Evolutionary conservation across 2,113 vertebrate genomes (phyloP).

Genomic region (Dunckerocampus dactyliophorus): DNA sequence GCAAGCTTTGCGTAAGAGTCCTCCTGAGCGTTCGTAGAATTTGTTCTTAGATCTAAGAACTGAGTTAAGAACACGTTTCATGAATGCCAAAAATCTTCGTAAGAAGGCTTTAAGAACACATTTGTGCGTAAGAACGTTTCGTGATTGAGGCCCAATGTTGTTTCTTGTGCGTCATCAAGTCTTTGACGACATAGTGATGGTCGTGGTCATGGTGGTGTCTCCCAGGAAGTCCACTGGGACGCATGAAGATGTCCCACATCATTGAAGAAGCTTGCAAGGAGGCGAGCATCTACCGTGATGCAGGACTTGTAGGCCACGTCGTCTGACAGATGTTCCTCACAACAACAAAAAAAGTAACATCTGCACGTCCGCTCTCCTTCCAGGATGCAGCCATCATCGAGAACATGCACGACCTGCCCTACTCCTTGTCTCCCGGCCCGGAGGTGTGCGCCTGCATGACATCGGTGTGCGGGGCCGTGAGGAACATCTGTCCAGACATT

Average conservation of each 20-base stretch:
- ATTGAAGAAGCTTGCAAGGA: slow-evolving; percentile 76
- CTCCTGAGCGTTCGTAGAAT: too few species aligned
- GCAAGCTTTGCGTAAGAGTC: too few species aligned
- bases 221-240: slow-evolving; percentile 75
- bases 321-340: too few species aligned
- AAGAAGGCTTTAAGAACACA: too few species aligned
- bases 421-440: slow-evolving; percentile 70
- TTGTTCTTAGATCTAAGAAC: too few species aligned
- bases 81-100: too few species aligned
- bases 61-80: too few species aligned
- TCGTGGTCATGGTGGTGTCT: neutral
- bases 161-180: neutral
- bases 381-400: slow-evolving; percentile 84
- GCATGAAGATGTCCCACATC: slow-evolving; percentile 72
- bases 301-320: slow-evolving; percentile 73
- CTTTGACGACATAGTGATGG: neutral
- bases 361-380: neutral
- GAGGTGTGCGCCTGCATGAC: slow-evolving; percentile 81
- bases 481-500: slow-evolving; percentile 62
- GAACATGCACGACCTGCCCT: slow-evolving; percentile 87
- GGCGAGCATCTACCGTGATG: slow-evolving; percentile 74
- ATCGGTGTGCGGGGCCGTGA: slow-evolving; percentile 65
- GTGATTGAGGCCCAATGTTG: too few species aligned
- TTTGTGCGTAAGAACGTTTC: too few species aligned
- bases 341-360: neutral